Base-by-base conservation (phyloP, 2,113 vertebrate genomes). In the Coturnix japonica region DNA sequence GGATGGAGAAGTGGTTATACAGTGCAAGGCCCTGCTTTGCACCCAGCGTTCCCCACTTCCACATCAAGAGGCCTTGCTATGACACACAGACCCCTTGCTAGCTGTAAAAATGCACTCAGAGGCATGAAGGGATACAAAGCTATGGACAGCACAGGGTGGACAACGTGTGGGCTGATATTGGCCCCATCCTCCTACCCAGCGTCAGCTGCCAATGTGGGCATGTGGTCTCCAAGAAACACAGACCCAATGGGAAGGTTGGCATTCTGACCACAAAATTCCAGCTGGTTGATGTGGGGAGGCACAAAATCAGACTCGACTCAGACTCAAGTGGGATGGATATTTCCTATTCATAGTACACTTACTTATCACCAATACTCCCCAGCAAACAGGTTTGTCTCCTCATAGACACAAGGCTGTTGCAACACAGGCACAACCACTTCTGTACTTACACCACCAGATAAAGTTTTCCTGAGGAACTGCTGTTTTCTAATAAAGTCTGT, bases 1-100 rank as follows among this genome's bases (percentile, higher is more conserved):
- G 91, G 39, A 97, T 23, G 53, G 71, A 93, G 78, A 96, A 59
- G 49, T 2, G 13, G 61, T 90, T 96, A 95, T n/a, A 75, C 0
- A 30, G 4, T 4, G 41, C 26, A 66, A 70, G 75, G 54, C 54
- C 18, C 31, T n/a, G 54, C 54, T n/a, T 19, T 9, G 18, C 18
- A 31, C 11, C 54, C 31, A 12, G 30, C 54, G 18, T 64, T 11
- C 63, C 41, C 49, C 2, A 2, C 5, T 80, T 33, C 44, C 5
- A 0, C 4, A 20, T 54, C 47, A 61, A 35, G 39, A 30, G 41
- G 41, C 41, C 33, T 26, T 13, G 20, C 33, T 31, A 53, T 31
- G 66, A 54, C 1, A 5, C 39, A 44, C 15, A 81, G 53, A 18
- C 17, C 53, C 44, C 59, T 72, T 1, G 5, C 17, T 10, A 4